Conservation (phyloP, 2,888 invertebrate species). For the Pseudoips prasinana region DNA sequence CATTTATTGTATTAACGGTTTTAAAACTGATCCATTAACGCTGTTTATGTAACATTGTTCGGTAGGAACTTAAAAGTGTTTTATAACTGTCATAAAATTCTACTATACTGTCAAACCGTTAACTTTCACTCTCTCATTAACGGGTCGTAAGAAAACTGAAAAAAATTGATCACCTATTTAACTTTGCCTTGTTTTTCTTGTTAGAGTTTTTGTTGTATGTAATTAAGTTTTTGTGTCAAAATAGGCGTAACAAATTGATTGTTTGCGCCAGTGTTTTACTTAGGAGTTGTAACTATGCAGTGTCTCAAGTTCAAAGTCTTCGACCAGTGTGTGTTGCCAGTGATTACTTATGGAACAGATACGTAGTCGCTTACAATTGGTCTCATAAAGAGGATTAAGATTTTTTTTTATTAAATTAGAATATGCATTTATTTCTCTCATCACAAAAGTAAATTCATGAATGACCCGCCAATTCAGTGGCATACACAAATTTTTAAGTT, state of each 20-base stretch:
- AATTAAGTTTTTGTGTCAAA: conserved; percentile 10
- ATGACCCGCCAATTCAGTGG: too few species aligned
- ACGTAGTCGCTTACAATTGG: too few species aligned
- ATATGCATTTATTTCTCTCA: too few species aligned
- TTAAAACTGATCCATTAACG: conserved; percentile 22
- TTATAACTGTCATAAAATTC: conserved; percentile 60
- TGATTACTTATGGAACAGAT: too few species aligned
- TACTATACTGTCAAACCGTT: conserved; percentile 61
- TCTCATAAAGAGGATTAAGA: too few species aligned
- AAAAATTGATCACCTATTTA: conserved; percentile 33
- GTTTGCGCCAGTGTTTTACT: too few species aligned
- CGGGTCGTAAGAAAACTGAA: conserved; percentile 52
- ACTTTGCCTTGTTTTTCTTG: conserved; percentile 9
- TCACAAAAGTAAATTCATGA: too few species aligned
- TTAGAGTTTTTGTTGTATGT: conserved; percentile 5
- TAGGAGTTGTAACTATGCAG: too few species aligned
- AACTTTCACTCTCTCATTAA: conserved; percentile 68
- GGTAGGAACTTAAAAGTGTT: conserved; percentile 37
- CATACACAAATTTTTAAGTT: too few species aligned
- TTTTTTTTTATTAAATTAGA: too few species aligned
- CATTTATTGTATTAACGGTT: conserved; percentile 25
- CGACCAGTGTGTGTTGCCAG: too few species aligned
- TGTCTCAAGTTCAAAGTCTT: too few species aligned
- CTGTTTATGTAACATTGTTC: conserved; percentile 37
- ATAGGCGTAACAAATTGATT: not conserved